phyloP scores from a whole-genome alignment of 2,113 vertebrate species.

The Odontophorus gujanensis region DNA sequence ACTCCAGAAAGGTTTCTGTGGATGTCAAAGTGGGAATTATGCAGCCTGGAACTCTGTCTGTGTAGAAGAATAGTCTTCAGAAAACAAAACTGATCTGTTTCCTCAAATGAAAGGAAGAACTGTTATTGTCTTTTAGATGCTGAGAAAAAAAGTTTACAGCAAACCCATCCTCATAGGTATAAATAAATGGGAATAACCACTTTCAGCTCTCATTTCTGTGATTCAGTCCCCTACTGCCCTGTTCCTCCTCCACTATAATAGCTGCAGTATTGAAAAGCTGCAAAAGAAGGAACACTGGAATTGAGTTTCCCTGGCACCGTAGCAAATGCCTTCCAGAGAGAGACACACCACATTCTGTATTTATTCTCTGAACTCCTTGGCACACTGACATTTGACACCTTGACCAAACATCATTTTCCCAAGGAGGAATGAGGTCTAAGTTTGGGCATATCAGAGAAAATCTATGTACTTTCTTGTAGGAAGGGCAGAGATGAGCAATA shows the following conservation, averaged over 20 bases:
- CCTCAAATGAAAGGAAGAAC: not conserved
- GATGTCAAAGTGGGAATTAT: not conserved
- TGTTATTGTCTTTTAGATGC: not conserved
- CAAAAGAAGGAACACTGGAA: not conserved
- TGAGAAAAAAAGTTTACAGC: not conserved
- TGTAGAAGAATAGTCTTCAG: not conserved
- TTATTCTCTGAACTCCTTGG: not conserved
- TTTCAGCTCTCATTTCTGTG: not conserved
- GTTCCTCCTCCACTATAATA: not conserved
- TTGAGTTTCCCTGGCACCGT: not conserved
- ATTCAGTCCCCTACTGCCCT: not conserved
- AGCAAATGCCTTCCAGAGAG: not conserved
- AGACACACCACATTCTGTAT: not conserved
- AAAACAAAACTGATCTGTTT: not conserved
- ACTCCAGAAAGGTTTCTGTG: not conserved
- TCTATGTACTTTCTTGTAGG: not conserved
- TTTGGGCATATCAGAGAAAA: not conserved
- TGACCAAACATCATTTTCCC: not conserved
- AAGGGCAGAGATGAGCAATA: not conserved
- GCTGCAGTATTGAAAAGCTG: not conserved
- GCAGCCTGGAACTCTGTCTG: not conserved
- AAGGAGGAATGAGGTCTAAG: not conserved
- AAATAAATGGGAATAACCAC: not conserved
- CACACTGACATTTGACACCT: not conserved
- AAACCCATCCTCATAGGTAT: not conserved